phyloP scores from a whole-genome alignment of 2,888 invertebrate species.

The Stomorhina lunata region DNA sequence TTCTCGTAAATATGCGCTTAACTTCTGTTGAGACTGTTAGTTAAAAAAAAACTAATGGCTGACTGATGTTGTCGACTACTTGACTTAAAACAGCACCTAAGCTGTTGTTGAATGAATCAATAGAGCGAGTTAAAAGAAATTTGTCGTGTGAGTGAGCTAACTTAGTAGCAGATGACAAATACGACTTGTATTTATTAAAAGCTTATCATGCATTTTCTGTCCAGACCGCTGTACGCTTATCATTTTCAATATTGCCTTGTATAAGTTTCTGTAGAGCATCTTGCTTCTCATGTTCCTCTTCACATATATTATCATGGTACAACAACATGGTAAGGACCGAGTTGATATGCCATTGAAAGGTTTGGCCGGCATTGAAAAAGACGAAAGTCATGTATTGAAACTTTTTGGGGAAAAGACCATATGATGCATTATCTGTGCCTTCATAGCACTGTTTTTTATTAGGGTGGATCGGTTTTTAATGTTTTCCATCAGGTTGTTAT shows the following conservation, averaged over 20 bases:
- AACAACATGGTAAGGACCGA: slow-evolving; percentile 56
- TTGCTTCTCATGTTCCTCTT: slow-evolving; percentile 66
- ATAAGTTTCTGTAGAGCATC: slow-evolving; percentile 7
- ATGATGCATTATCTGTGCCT: no score
- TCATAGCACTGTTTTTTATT: no score
- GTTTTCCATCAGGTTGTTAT: no score
- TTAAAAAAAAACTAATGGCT: background rate
- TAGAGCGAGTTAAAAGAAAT: background rate
- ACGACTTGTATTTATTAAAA: background rate
- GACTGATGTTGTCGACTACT: background rate
- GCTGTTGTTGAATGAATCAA: background rate
- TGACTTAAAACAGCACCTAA: no score
- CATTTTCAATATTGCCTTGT: background rate
- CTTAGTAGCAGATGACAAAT: background rate
- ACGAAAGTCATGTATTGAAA: slow-evolving; percentile 73
- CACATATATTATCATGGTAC: slow-evolving; percentile 68
- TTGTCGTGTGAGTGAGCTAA: slow-evolving; percentile 1
- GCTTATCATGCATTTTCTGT: background rate
- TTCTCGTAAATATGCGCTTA: background rate
- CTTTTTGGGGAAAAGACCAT: no score
- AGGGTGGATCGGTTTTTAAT: no score
- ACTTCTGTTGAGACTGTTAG: background rate
- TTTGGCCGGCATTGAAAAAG: slow-evolving; percentile 73
- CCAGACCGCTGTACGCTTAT: background rate
- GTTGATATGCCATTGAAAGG: slow-evolving; percentile 75